Percentiles rank a stretch among this genome's conserved stretches.
Evolutionary conservation across 2,797 vertebrate species (phyloP).

Genomic region (Artibeus jamaicensis): DNA sequence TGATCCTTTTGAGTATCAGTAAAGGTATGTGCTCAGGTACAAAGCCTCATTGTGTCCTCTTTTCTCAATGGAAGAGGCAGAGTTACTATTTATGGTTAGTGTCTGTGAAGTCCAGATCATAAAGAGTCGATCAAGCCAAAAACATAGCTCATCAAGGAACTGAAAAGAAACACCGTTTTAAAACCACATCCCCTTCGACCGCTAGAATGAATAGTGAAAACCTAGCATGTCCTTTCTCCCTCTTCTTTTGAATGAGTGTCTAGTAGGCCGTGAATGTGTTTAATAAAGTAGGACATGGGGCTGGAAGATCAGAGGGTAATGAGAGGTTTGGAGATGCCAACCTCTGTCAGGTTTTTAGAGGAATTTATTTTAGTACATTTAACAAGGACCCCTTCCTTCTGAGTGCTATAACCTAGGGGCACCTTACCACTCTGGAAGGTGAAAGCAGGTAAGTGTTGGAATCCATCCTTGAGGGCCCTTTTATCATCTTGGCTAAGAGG

Average conservation of each 20-base stretch:
- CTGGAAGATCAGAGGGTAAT: background rate
- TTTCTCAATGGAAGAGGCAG: background rate
- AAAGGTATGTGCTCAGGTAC: background rate
- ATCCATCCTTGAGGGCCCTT: background rate
- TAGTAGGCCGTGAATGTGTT: background rate
- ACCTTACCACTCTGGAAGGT: background rate
- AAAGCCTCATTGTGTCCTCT: background rate
- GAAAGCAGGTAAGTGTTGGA: background rate
- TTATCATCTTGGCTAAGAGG: background rate
- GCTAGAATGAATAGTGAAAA: background rate
- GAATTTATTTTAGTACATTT: background rate
- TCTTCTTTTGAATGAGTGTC: background rate
- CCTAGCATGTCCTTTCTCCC: too few species aligned
- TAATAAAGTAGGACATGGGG: background rate
- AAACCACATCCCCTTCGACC: background rate
- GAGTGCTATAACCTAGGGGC: background rate
- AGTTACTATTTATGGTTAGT: background rate
- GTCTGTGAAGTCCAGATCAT: background rate
- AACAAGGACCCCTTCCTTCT: background rate
- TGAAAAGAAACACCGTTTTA: background rate
- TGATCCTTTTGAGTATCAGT: conserved; percentile 41
- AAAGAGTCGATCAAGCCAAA: background rate
- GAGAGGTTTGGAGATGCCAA: background rate
- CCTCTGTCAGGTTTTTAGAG: background rate
- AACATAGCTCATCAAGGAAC: background rate